These are phyloP conservation scores for Sipha flava DNA, from an alignment of 1,140 invertebrate genomes.

Conservation along the genomic window DNA sequence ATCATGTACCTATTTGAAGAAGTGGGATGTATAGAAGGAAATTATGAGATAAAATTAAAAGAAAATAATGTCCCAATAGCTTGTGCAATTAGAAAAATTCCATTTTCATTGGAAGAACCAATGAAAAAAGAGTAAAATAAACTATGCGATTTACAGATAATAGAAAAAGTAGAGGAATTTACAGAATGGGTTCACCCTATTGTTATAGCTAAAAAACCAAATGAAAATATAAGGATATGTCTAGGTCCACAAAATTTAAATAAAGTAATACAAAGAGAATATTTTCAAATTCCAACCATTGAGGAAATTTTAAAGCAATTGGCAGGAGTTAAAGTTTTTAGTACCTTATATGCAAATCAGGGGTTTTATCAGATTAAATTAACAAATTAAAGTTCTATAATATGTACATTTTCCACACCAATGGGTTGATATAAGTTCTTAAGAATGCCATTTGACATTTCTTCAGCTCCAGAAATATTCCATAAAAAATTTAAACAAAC, in stretches of 20 bases:
- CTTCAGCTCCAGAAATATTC: conserved; percentile 40
- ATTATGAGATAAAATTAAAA: not conserved
- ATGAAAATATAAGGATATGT: conserved; percentile 46
- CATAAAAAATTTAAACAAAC: conserved; percentile 35
- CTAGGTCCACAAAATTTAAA: conserved; percentile 48
- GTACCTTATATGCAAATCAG: not conserved
- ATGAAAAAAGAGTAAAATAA: not conserved
- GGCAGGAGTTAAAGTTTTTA: not conserved
- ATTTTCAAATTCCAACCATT: conserved; percentile 44
- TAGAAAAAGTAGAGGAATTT: not conserved
- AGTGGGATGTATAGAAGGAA: not conserved
- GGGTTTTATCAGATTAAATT: conserved; percentile 42
- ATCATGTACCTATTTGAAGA: not conserved
- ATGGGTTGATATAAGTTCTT: conserved; percentile 41
- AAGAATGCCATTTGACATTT: conserved; percentile 41
- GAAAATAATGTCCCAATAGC: not conserved
- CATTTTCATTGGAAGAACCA: not conserved
- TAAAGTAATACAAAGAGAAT: conserved; percentile 43
- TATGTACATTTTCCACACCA: conserved; percentile 40
- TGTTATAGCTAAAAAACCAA: conserved; percentile 45
- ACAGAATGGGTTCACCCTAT: conserved; percentile 47
- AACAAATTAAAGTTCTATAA: conserved; percentile 38
- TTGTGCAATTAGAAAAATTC: not conserved
- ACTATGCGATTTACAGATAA: not conserved
- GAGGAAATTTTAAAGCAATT: conserved; percentile 42